Evolutionary conservation across 2,113 vertebrate genomes (phyloP).

Genomic region (Albula glossodonta): DNA sequence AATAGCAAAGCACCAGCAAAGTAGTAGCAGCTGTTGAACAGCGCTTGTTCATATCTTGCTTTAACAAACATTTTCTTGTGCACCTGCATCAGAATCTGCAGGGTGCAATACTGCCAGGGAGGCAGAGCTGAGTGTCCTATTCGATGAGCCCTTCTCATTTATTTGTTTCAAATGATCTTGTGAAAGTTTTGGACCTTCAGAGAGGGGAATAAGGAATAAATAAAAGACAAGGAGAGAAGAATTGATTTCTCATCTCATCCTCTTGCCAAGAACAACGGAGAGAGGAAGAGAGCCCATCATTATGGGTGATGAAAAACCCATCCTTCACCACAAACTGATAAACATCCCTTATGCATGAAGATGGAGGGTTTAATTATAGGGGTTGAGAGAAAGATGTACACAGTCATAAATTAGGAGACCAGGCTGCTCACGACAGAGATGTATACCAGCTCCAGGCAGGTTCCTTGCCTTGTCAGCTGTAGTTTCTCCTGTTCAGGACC

Average conservation of each 20-base stretch:
- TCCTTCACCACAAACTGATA: conserved; percentile 19
- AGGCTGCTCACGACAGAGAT: neutral
- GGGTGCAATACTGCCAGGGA: neutral
- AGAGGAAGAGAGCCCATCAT: conserved; percentile 14
- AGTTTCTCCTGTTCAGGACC: neutral
- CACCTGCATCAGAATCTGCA: neutral
- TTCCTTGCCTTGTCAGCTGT: neutral
- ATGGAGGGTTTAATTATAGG: conserved; percentile 32
- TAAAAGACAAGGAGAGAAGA: conserved; percentile 5
- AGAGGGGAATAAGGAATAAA: neutral
- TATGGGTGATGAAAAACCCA: conserved; percentile 24
- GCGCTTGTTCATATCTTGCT: neutral
- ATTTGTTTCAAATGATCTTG: neutral
- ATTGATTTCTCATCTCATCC: conserved; percentile 27
- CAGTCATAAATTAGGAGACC: neutral
- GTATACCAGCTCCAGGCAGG: neutral
- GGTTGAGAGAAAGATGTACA: neutral
- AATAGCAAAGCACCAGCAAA: neutral
- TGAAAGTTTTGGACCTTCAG: neutral
- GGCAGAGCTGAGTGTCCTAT: neutral
- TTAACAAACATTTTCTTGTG: neutral
- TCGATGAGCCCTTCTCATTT: neutral
- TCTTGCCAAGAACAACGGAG: neutral
- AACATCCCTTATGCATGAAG: neutral
- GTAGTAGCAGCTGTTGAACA: neutral